Base-by-base conservation (phyloP, 2,797 vertebrate genomes). In the Sparidentex hasta region DNA sequence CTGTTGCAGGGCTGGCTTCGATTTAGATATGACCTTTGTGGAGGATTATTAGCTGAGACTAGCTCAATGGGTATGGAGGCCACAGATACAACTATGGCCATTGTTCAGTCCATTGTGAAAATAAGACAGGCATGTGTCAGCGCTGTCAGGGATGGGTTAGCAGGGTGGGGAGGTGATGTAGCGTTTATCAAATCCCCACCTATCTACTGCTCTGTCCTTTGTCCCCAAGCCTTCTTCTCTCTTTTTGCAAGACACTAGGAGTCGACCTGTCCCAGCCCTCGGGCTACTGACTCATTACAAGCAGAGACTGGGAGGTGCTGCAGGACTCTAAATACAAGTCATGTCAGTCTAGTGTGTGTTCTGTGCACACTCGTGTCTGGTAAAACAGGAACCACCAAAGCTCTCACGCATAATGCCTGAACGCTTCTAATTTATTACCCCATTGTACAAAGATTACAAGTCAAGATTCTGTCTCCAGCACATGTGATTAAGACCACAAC, bases 241-340 rank as follows among this genome's bases (percentile, higher is more conserved):
- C 33, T 84, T 81, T 85, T 74, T 83, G 69, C 56, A 63, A 81
- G 67, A 27, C 52, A 78, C 33, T 13, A 57, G 78, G 87, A 93
- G 91, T 91, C 91, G 33, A 87, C 77, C 51, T 80, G 90, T 92
- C 91, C 91, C 71, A 74, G 82, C 87, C 90, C 61, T 88, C 33
- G 64, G 90, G 91, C 90, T 75, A 63, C 46, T 79, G 71, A 74
- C 79, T 81, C 74, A 74, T 71, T 79, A 66, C 75, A 68, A 88
- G 68, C 73, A 83, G 47, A 66, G 54, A 71, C 68, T 50, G 81
- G 81, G 81, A 89, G 84, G 83, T 81, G 76, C 76, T 77, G 79
- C 74, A 67, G 6, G 44, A 55, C 81, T 48, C 75, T 76, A 50
- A 83, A 63, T 61, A 65, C 55, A 72, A 68, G 33, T 63, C 65